Conservation (phyloP, 30 jellyfish, hydroid and myxozoan genomes). For the Aurelia sp. region DNA sequence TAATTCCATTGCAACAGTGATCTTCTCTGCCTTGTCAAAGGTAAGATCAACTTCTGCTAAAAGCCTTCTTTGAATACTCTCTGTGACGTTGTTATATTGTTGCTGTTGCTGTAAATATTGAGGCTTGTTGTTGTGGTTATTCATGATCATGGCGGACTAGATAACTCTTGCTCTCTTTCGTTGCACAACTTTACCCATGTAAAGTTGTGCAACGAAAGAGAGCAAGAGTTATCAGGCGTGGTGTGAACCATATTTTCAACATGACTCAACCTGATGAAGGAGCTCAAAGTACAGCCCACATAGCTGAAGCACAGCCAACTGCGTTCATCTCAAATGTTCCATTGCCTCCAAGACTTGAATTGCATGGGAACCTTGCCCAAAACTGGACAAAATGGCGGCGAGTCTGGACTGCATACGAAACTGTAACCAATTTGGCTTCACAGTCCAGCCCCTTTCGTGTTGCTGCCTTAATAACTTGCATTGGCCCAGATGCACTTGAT, state of each 20-base stretch:
- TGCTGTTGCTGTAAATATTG: too few relatives aligned
- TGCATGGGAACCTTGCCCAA: conserved; percentile 3
- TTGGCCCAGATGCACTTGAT: conserved; percentile 24
- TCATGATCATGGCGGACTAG: too few relatives aligned
- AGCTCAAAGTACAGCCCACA: neutral
- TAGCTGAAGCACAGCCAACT: conserved; percentile 4
- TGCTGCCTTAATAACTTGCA: conserved; percentile 6
- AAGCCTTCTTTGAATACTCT: conserved; percentile 31
- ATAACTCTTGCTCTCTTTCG: too few relatives aligned
- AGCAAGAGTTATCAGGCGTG: too few relatives aligned
- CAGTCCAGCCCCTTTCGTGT: conserved; percentile 15
- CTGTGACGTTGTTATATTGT: too few relatives aligned
- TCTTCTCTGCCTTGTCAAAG: conserved; percentile 17
- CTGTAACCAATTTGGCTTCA: conserved; percentile 17
- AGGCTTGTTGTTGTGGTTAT: too few relatives aligned
- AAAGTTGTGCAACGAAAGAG: too few relatives aligned
- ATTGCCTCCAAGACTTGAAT: conserved; percentile 15
- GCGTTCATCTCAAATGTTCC: conserved; percentile 17
- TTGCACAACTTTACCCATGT: too few relatives aligned
- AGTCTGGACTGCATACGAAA: conserved; percentile 13
- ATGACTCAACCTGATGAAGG: too few relatives aligned
- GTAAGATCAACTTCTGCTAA: conserved; percentile 10
- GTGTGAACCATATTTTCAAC: too few relatives aligned
- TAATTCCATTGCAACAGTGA: conserved; percentile 43
- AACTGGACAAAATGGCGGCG: conserved; percentile 27